phyloP scores from a whole-genome alignment of 37 sponge, comb jelly and placozoan genomes.

The Aplysina aerophoba region DNA sequence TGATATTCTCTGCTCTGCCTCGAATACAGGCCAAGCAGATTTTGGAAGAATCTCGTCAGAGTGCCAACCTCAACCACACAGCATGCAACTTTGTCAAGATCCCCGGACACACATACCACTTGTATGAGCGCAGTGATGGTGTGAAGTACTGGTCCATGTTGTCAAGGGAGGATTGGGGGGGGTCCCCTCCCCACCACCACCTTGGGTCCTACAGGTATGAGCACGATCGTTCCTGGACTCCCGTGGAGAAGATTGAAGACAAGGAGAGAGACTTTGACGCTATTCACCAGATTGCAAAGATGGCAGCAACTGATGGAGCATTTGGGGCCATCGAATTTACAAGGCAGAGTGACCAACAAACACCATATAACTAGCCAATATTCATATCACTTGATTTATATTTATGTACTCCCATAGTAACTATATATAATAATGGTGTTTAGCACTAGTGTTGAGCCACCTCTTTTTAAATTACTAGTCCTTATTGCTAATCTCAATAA shows the following conservation, averaged over 20 bases:
- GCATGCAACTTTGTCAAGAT: constrained; percentile 88
- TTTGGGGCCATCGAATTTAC: not conserved
- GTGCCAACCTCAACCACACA: constrained; percentile 77
- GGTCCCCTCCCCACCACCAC: constrained; percentile 49
- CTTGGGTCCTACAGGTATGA: constrained; percentile 68
- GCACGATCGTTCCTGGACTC: constrained; percentile 83
- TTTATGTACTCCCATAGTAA: no score
- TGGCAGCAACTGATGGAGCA: not conserved
- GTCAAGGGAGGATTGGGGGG: constrained; percentile 74
- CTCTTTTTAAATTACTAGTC: no score
- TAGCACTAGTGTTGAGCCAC: no score
- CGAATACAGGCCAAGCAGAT: constrained; percentile 66
- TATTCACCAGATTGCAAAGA: constrained; percentile 30
- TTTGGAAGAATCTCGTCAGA: constrained; percentile 56
- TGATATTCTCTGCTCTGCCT: no score
- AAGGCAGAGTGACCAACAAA: no score
- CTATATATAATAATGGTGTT: no score
- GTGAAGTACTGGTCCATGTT: constrained; percentile 82
- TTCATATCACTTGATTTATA: not conserved
- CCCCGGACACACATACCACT: constrained; percentile 87
- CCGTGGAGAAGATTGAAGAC: constrained; percentile 49
- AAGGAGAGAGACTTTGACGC: constrained; percentile 57
- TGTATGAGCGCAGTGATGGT: constrained; percentile 70
- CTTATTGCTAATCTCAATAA: no score
- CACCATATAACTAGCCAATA: not conserved